Evolutionary conservation across 1,140 invertebrate genomes (phyloP).

Genomic region (Magallana angulata): DNA sequence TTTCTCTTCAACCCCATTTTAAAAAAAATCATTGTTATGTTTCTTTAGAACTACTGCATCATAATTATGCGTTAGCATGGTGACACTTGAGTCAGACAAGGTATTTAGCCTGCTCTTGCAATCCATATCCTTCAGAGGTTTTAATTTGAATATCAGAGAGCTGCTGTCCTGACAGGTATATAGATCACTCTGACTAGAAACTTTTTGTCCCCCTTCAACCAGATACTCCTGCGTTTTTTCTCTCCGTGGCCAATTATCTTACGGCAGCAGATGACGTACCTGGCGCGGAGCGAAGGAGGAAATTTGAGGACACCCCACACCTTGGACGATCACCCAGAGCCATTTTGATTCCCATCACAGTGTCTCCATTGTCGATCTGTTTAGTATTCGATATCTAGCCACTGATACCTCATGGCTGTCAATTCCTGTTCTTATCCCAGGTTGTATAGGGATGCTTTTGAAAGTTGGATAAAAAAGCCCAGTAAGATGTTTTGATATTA

Average conservation of each 20-base stretch:
- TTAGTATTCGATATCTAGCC: slow-evolving; percentile 9
- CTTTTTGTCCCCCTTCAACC: slow-evolving; percentile 15
- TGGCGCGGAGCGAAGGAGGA: background rate
- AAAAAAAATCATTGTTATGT: background rate
- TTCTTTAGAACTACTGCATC: background rate
- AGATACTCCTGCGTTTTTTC: background rate
- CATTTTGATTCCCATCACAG: slow-evolving; percentile 17
- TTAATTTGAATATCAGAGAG: slow-evolving; percentile 34
- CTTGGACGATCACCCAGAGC: slow-evolving; percentile 15
- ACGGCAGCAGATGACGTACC: slow-evolving; percentile 10
- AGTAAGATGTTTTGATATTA: slow-evolving; percentile 22
- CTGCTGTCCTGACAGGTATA: background rate
- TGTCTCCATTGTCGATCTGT: slow-evolving; percentile 30
- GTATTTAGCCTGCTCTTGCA: background rate
- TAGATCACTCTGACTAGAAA: background rate
- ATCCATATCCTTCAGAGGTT: slow-evolving; percentile 16
- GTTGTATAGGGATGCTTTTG: slow-evolving; percentile 24
- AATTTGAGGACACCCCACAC: slow-evolving; percentile 9
- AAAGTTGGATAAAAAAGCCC: slow-evolving; percentile 16
- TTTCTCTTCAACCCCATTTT: background rate
- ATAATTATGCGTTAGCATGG: slow-evolving; percentile 23
- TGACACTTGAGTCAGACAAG: slow-evolving; percentile 20
- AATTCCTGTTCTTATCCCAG: slow-evolving; percentile 7
- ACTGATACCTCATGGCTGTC: slow-evolving; percentile 16
- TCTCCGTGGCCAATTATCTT: slow-evolving; percentile 1